Evolutionary conservation across 2,888 invertebrate genomes (phyloP).

Genomic region (Norana najaformis): DNA sequence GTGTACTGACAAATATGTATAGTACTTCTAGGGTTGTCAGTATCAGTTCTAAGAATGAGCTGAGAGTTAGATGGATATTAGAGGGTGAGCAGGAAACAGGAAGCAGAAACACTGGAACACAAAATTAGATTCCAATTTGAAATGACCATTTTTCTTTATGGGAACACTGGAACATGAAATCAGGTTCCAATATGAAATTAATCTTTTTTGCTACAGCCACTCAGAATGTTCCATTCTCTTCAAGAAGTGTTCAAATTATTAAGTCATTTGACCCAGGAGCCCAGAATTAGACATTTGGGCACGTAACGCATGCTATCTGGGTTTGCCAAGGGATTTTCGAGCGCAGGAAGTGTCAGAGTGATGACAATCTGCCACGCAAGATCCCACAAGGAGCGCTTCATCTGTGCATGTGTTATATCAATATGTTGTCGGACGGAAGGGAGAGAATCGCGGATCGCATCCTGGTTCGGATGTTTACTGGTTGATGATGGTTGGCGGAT

Average conservation of each 20-base stretch:
- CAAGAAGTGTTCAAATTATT: not conserved
- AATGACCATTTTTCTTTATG: not conserved
- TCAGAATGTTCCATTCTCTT: not conserved
- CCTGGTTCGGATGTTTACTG: conserved; percentile 6
- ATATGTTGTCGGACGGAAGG: not conserved
- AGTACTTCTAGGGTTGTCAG: too few species aligned
- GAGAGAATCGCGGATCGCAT: not conserved
- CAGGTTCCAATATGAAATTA: not conserved
- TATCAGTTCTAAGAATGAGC: too few species aligned
- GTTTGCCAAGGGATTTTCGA: conserved; percentile 13
- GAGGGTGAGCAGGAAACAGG: too few species aligned
- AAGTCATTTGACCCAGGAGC: not conserved
- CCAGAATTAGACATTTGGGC: not conserved
- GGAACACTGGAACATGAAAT: not conserved
- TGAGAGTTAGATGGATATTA: too few species aligned
- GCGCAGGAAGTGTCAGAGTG: not conserved
- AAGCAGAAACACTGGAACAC: too few species aligned
- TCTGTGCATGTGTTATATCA: not conserved
- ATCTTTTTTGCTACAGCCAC: not conserved
- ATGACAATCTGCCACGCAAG: not conserved
- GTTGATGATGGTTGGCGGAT: not conserved
- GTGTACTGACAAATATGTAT: too few species aligned
- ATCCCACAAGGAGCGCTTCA: not conserved
- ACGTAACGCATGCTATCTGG: not conserved
- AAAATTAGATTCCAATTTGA: not conserved